Evolutionary conservation across 1,140 invertebrate species (phyloP).

Genomic region (Plectrocnemia conspersa): DNA sequence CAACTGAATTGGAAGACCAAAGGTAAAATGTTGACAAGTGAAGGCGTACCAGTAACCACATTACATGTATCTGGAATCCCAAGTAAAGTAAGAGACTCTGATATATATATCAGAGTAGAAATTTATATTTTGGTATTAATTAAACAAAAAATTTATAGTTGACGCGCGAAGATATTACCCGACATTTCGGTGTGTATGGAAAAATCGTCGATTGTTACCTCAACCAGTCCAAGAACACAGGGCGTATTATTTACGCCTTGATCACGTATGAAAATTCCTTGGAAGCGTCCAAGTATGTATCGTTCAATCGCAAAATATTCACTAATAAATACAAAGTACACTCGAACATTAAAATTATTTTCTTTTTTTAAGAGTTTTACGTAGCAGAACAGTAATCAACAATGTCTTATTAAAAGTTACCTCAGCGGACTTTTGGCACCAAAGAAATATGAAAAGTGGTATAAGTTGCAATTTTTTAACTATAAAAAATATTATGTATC

Average conservation of each 20-base stretch:
- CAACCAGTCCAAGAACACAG: too few species aligned
- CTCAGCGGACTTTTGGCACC: constrained; percentile 29
- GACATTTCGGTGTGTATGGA: constrained; percentile 19
- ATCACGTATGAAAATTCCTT: constrained; percentile 4
- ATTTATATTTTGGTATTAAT: too few species aligned
- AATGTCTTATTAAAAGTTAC: constrained; percentile 14
- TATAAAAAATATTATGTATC: background rate
- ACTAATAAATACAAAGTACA: background rate
- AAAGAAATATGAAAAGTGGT: background rate
- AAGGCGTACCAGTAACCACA: too few species aligned
- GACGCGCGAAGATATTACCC: constrained; percentile 7
- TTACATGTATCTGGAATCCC: too few species aligned
- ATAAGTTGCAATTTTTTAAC: background rate
- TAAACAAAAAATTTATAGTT: too few species aligned
- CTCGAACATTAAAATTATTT: background rate
- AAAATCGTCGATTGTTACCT: constrained; percentile 9
- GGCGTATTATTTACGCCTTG: constrained; percentile 24
- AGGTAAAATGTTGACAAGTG: too few species aligned
- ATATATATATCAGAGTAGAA: too few species aligned
- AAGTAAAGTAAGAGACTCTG: too few species aligned
- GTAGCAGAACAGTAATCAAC: background rate
- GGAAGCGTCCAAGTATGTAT: background rate
- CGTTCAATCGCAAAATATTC: background rate
- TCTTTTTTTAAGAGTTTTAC: constrained; percentile 20
- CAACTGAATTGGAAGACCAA: too few species aligned